A percentile compares a stretch with the other conserved stretches of the same genome.
Evolutionary conservation across 2,113 vertebrate species (phyloP).

Genomic region (Balaeniceps rex): DNA sequence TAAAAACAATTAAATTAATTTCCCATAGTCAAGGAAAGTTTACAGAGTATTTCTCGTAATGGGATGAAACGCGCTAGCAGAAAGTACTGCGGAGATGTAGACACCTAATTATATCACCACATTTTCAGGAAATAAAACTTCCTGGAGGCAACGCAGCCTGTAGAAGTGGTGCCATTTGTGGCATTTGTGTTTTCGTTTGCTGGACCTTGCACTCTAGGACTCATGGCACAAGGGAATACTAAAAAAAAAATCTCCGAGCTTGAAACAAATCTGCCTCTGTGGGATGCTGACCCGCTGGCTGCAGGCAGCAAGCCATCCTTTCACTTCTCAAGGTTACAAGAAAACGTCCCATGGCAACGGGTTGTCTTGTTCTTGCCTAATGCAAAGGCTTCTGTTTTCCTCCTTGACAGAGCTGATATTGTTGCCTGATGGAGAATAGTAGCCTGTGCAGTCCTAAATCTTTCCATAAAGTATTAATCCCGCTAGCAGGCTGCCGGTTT

Average conservation of each 20-base stretch:
- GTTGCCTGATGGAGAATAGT: neutral
- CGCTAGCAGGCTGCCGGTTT: neutral
- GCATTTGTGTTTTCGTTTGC: neutral
- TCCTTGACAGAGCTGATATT: neutral
- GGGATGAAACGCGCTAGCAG: neutral
- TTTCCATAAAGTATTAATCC: neutral
- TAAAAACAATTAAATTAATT: neutral
- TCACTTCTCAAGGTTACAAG: neutral
- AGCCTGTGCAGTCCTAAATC: neutral
- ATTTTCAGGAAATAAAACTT: neutral
- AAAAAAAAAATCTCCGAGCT: neutral
- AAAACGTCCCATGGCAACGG: neutral
- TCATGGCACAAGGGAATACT: neutral
- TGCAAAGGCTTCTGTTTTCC: neutral
- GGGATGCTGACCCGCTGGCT: neutral
- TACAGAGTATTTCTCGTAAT: neutral
- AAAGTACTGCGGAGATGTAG: fast-evolving
- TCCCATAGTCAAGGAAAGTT: neutral
- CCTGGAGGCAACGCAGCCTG: neutral
- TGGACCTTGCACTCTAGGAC: neutral
- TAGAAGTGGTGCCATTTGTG: neutral
- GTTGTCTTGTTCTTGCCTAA: neutral
- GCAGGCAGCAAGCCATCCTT: neutral
- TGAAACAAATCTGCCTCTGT: neutral
- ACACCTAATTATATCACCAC: neutral